A percentile compares a stretch with the other conserved stretches of the same genome.
Conservation (phyloP, 2,797 vertebrate species). For the Nothura maculosa region DNA sequence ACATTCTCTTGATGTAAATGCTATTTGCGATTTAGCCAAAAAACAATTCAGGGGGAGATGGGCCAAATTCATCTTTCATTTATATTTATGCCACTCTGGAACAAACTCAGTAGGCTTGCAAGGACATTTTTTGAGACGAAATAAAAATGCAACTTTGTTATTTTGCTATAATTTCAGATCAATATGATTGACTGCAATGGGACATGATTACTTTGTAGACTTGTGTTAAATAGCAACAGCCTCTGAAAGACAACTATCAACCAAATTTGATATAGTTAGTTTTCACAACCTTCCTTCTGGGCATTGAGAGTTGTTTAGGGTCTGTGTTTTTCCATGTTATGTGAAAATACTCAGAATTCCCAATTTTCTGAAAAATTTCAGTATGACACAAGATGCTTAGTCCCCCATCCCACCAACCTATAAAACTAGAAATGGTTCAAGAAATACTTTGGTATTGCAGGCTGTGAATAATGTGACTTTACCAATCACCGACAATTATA, state of each 20-base stretch:
- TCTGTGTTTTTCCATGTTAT: not conserved
- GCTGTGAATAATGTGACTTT: not conserved
- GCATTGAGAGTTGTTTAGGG: not conserved
- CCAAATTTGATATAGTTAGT: not conserved
- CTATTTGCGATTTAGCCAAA: constrained; percentile 69
- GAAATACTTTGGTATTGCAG: not conserved
- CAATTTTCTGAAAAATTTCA: not conserved
- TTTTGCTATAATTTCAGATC: constrained; percentile 35
- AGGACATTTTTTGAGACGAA: constrained; percentile 27
- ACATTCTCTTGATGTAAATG: constrained; percentile 53
- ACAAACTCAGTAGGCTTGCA: constrained; percentile 23
- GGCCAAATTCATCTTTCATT: constrained; percentile 49
- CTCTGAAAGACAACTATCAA: not conserved
- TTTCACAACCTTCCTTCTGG: not conserved
- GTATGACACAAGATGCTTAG: not conserved
- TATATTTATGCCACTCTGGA: constrained; percentile 38
- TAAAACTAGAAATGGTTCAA: not conserved
- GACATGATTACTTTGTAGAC: constrained; percentile 8
- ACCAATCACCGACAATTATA: not conserved
- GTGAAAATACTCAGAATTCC: not conserved
- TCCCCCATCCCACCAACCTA: not conserved
- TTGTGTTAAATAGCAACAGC: not conserved
- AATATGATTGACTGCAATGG: constrained; percentile 8
- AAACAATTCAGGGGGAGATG: constrained; percentile 33
- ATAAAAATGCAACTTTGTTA: not conserved